These are phyloP conservation scores for Eueremaeus valkanovi DNA, from an alignment of 2,888 invertebrate species.

Conservation along the genomic window DNA sequence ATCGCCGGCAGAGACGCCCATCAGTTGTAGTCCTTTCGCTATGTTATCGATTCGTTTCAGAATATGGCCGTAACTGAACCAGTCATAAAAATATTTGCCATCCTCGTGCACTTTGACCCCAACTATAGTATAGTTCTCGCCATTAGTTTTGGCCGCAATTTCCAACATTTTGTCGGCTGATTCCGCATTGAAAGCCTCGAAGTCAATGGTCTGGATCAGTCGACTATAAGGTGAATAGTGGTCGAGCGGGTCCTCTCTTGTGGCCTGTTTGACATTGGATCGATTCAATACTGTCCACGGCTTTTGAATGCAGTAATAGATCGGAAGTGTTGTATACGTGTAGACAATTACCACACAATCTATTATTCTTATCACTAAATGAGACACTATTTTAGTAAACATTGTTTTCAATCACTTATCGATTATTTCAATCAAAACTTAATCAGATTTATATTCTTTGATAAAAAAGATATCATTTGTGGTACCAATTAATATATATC, in stretches of 20 bases:
- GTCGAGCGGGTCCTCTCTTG: constrained; percentile 18
- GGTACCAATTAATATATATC: too few relatives aligned
- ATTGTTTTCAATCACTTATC: too few relatives aligned
- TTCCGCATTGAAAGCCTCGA: constrained; percentile 76
- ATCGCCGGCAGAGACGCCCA: constrained; percentile 67
- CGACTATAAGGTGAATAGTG: constrained; percentile 25
- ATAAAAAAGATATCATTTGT: too few relatives aligned
- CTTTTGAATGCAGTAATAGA: constrained; percentile 77
- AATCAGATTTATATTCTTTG: too few relatives aligned
- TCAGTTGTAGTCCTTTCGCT: constrained; percentile 77
- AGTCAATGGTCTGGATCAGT: constrained; percentile 45
- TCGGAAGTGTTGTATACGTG: constrained; percentile 65
- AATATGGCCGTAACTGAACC: constrained; percentile 71
- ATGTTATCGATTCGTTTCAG: constrained; percentile 76
- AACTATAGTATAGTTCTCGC: not conserved
- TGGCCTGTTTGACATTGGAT: not conserved
- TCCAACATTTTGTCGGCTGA: constrained; percentile 84
- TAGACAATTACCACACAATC: not conserved
- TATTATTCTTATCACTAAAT: not conserved
- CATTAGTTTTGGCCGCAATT: constrained; percentile 67
- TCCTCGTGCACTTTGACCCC: constrained; percentile 77
- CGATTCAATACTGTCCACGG: constrained; percentile 64
- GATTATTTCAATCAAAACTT: too few relatives aligned
- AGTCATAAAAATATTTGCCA: constrained; percentile 72
- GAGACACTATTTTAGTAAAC: not conserved